Percentiles rank a stretch among this genome's conserved stretches.
These are phyloP conservation scores for Condylura cristata DNA, from an alignment of 2,113 vertebrate genomes.

Conservation along the genomic window DNA sequence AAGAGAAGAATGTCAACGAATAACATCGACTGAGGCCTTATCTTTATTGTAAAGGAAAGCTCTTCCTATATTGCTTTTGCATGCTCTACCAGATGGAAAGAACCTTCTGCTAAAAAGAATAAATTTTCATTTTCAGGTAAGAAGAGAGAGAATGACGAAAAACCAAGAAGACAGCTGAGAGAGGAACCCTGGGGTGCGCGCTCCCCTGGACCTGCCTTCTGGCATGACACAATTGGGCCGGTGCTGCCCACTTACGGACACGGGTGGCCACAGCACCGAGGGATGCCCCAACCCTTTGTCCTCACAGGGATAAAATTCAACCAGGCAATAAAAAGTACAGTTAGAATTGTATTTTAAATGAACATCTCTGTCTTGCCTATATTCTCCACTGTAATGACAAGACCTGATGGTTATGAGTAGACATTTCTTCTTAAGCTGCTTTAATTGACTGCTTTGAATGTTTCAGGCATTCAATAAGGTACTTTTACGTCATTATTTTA, in stretches of 20 bases:
- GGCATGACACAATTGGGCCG: rapidly evolving
- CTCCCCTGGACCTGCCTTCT: not conserved
- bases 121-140: not conserved
- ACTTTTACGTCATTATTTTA: not conserved
- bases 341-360: not conserved
- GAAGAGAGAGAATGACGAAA: not conserved
- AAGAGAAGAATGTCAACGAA: not conserved
- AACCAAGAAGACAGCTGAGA: not conserved
- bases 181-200: rapidly evolving
- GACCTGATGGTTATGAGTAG: not conserved
- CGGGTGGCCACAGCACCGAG: not conserved
- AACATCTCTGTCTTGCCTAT: not conserved
- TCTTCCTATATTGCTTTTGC: not conserved
- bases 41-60: not conserved
- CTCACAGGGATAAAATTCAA: not conserved
- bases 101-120: not conserved
- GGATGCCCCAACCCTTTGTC: not conserved
- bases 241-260: not conserved
- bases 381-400: not conserved
- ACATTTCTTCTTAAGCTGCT: not conserved
- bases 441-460: not conserved
- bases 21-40: not conserved
- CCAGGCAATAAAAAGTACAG: not conserved
- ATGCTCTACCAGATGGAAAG: not conserved
- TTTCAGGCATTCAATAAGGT: not conserved